Evolutionary conservation across 2,797 vertebrate genomes (phyloP).

Genomic region (Rhabdomys pumilio): DNA sequence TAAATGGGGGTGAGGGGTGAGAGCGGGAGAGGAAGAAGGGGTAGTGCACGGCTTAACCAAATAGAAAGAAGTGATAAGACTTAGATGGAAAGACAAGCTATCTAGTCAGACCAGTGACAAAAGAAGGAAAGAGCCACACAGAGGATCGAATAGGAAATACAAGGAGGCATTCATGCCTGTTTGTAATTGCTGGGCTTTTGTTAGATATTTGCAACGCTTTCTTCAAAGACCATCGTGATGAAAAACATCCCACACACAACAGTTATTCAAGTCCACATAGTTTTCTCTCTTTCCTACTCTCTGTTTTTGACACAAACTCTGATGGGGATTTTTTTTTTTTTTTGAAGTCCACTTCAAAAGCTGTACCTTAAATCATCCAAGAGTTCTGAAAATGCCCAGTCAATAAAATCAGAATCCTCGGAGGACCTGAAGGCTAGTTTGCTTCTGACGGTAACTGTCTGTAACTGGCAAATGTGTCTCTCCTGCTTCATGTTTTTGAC

Average conservation of each 20-base stretch:
- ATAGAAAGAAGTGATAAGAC: neutral
- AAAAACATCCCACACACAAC: constrained; percentile 37
- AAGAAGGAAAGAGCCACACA: neutral
- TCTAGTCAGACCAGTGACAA: neutral
- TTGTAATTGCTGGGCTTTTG: neutral
- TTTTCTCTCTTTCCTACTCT: neutral
- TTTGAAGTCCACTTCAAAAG: neutral
- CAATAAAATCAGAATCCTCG: neutral
- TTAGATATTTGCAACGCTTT: neutral
- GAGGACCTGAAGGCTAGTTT: neutral
- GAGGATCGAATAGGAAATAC: neutral
- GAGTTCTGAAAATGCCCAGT: constrained; percentile 4
- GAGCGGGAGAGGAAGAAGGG: neutral
- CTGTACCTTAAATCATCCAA: neutral
- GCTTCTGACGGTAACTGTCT: neutral
- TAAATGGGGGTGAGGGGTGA: neutral
- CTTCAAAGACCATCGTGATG: neutral
- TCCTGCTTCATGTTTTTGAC: neutral
- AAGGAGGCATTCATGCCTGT: neutral
- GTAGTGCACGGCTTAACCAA: neutral
- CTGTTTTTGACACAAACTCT: neutral
- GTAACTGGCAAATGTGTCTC: neutral
- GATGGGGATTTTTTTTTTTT: neutral
- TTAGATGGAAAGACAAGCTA: neutral
- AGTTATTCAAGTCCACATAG: neutral